Evolutionary conservation across 2,888 invertebrate species (phyloP), one percentile per base, ranked within the genome.

Genomic region (Xanthia togata): DNA sequence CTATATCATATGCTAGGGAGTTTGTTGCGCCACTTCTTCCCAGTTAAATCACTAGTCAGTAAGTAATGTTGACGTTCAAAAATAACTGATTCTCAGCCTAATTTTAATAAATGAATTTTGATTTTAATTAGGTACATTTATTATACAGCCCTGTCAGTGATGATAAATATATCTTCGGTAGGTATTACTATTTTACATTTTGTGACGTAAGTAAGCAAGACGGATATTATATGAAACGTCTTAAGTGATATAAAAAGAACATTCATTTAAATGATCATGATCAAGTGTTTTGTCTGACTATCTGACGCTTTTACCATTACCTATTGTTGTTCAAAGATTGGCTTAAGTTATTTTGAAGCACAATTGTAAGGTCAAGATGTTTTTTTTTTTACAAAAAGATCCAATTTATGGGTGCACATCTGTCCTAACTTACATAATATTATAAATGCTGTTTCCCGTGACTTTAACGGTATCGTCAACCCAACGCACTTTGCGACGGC

Each of bases 261-360:
- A 20, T 59, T n/a, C 12, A 65, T n/a, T 50, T 20, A 55, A 55
- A 57, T 17, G 38, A 41, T 77, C 59, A 65, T 64, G 14, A 35
- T 20, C 20, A 50, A 60, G 35, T 67, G 3, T 20, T 65, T 60
- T 50, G 41, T 76, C 41, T 67, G 14, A 41, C 6, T n/a, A 11
- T 31, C 23, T 65, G 50, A 44, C 31, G n/a, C 20, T 50, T 41
- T 31, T 62, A 9, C 14, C 12, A 26, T 17, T 38, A n/a, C 4
- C 4, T 17, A 63, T 38, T 23, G 17, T 44, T 38, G 26, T 55
- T 50, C 8, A 23, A 44, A 31, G 31, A 31, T 31, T 31, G 31
- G 31, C 3, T 38, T 11, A 55, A 44, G 14, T 57, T 20, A 14
- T 38, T 50, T 73, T 50, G 1, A 31, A n/a, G 3, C 14, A 47